Base-by-base conservation (phyloP, 2,113 vertebrate genomes). In the Micromys minutus region DNA sequence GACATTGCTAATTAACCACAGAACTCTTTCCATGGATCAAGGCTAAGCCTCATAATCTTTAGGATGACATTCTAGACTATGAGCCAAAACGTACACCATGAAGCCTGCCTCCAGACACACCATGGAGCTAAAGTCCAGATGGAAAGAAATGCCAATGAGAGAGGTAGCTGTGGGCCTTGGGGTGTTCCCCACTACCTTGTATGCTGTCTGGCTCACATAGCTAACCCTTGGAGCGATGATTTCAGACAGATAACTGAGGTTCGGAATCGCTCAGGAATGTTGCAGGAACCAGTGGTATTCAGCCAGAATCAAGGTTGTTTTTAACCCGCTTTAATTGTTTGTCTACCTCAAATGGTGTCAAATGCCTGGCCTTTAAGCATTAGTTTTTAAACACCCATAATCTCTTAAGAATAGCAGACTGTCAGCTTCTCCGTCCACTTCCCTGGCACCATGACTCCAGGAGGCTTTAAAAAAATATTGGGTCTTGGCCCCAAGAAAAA, bases 1-100 rank as follows among this genome's bases (percentile, higher is more conserved):
- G 93, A 89, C 84, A 85, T 85, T 52, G 59, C 57, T 87, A 91
- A 90, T 92, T 36, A 65, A 94, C 95, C 94, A n/a, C 87, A 94
- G 91, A 96, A 45, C 45, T 76, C 91, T 87, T 75, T 77, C 61
- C 89, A 22, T 19, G 5, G 76, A 80, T 50, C 36, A 65, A 96
- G 65, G 50, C 42, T 34, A 42, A 76, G 65, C 55, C 89, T 85
- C 63, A 17, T 71, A 26, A 47, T 76, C 59, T 83, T 63, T 52
- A 42, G 57, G 65, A 52, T 71, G 94, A 50, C 52, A 76, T 69
- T 91, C 61, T 31, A 42, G 79, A 77, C 15, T 59, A 21, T 26
- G 69, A n/a, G 55, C 31, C 34, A 76, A 87, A 87, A 67, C 36
- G 36, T 17, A 12, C 45, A 12, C 61, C n/a, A 34, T 0, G 50